A percentile compares a stretch with the other conserved stretches of the same genome.
Conservation (phyloP, 1,140 invertebrate species). For the Saccostrea echinata region DNA sequence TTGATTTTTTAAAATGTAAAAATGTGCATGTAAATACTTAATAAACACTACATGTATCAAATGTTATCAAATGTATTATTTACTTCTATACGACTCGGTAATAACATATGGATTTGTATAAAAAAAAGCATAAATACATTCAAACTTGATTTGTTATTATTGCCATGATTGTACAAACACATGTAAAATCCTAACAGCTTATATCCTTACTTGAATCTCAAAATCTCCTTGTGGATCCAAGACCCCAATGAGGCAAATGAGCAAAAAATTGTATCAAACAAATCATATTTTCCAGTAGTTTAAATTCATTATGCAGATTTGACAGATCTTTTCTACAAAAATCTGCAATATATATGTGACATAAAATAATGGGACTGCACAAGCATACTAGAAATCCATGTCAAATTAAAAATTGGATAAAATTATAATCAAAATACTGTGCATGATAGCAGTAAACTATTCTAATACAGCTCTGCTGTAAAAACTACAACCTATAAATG, state of each 20-base stretch:
- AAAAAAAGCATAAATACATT: neutral
- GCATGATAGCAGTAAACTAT: neutral
- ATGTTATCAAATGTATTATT: neutral
- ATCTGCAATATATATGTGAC: neutral
- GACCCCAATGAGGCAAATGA: neutral
- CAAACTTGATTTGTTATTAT: neutral
- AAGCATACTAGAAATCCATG: neutral
- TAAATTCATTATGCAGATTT: neutral
- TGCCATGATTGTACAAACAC: neutral
- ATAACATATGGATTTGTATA: neutral
- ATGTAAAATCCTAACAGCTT: neutral
- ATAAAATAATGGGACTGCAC: neutral
- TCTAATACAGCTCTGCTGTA: conserved; percentile 6
- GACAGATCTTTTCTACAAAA: neutral
- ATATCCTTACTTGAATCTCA: neutral
- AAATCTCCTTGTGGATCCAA: neutral
- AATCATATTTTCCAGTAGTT: neutral
- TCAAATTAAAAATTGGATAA: neutral
- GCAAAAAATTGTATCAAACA: neutral
- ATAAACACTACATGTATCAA: neutral
- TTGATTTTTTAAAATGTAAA: too few relatives aligned
- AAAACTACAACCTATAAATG: neutral
- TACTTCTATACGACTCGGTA: neutral
- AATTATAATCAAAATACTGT: neutral
- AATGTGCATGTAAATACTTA: too few relatives aligned